A percentile compares a stretch with the other conserved stretches of the same genome.
Evolutionary conservation across 2,888 invertebrate species (phyloP).

Genomic region (Amblyjoppa fuscipennis): DNA sequence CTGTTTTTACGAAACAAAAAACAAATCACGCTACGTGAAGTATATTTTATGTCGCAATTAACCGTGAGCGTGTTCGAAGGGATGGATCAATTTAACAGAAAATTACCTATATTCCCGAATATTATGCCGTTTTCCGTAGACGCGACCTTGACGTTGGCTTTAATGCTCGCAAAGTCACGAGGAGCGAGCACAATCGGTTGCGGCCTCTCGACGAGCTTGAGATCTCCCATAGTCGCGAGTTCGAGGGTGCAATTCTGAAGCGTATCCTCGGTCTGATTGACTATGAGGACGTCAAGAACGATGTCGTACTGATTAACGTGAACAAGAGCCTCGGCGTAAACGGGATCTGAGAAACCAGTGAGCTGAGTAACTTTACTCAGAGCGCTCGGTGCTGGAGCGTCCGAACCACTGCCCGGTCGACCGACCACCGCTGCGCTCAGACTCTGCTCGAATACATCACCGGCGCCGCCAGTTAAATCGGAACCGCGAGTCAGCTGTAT

Average conservation of each 20-base stretch:
- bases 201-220: conserved; percentile 99
- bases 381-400: conserved; percentile 87
- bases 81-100: not conserved
- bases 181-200: conserved; percentile 98
- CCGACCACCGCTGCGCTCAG: conserved; percentile 95
- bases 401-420: conserved; percentile 84
- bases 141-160: conserved; percentile 99
- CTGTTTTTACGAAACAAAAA: not conserved
- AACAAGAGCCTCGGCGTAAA: conserved; percentile 99
- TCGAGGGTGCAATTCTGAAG: conserved; percentile 99
- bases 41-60: not conserved
- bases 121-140: conserved; percentile 99
- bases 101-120: conserved; percentile 97
- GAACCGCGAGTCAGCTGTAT: conserved; percentile 90
- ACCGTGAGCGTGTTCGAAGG: not conserved
- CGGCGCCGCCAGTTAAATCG: conserved; percentile 88
- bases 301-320: conserved; percentile 99
- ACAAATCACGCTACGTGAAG: not conserved
- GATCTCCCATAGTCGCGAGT: conserved; percentile 98
- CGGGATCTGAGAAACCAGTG: conserved; percentile 99
- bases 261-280: conserved; percentile 99
- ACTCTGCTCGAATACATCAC: conserved; percentile 97
- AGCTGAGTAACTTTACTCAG: conserved; percentile 96
- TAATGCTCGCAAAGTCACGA: conserved; percentile 98
- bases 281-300: conserved; percentile 98